Conservation (phyloP, 1,140 invertebrate species). For the Drosophila nebulosa region DNA sequence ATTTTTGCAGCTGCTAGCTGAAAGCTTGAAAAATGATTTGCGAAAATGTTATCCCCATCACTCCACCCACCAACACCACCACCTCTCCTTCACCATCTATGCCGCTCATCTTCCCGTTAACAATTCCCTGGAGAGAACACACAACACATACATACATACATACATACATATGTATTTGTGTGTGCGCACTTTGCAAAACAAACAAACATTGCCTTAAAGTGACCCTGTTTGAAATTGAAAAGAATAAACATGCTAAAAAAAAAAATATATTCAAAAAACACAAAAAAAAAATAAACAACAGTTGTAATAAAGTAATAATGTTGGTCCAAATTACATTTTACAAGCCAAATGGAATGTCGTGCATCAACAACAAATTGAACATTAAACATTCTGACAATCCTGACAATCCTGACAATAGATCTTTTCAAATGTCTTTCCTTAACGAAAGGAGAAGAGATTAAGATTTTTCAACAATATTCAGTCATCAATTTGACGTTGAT, state of each 20-base stretch:
- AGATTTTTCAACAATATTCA: too few species aligned
- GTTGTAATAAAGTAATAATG: not conserved
- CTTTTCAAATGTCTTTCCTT: too few species aligned
- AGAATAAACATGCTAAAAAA: not conserved
- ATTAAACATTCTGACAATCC: too few species aligned
- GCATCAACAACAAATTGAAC: too few species aligned
- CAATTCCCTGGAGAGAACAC: not conserved
- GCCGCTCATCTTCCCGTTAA: not conserved
- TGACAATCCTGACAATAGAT: too few species aligned
- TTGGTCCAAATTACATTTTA: too few species aligned
- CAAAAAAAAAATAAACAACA: not conserved
- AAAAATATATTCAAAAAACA: not conserved
- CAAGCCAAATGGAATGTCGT: too few species aligned
- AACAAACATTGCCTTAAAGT: not conserved
- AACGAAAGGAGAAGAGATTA: too few species aligned
- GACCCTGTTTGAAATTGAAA: not conserved
- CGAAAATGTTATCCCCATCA: conserved; percentile 22
- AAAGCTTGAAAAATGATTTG: conserved; percentile 74
- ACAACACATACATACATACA: not conserved
- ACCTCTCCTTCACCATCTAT: too few species aligned
- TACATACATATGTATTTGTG: not conserved
- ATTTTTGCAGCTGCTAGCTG: conserved; percentile 66
- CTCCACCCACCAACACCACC: too few species aligned
- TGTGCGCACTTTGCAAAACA: not conserved
- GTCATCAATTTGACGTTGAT: too few species aligned